Percentiles rank a stretch among this genome's conserved stretches.
Conservation (phyloP, 2,888 invertebrate species). For the Eledona agricola region DNA sequence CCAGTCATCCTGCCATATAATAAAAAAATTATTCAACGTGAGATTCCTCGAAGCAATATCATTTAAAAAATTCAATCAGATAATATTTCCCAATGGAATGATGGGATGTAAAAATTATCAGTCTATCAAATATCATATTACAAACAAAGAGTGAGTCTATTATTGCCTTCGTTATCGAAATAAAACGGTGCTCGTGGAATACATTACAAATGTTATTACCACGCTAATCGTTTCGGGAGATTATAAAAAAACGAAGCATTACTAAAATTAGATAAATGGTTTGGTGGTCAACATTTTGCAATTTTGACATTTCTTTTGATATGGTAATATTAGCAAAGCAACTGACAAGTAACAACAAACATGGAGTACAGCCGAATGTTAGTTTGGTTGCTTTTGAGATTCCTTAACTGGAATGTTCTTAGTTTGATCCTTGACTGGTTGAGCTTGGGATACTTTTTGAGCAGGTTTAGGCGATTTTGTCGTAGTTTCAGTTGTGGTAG, state of each 20-base stretch:
- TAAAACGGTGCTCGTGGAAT: too few relatives aligned
- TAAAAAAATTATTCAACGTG: conserved; percentile 10
- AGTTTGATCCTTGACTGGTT: conserved; percentile 62
- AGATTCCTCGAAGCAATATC: conserved; percentile 7
- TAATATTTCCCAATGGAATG: conserved; percentile 13
- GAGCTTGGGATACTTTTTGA: conserved; percentile 56
- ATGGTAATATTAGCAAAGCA: conserved; percentile 8
- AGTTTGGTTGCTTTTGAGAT: conserved; percentile 20
- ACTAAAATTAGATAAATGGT: too few relatives aligned
- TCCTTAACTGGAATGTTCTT: conserved; percentile 35
- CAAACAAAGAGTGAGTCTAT: too few relatives aligned
- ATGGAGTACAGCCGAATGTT: conserved; percentile 65
- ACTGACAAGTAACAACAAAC: conserved; percentile 20
- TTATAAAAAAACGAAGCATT: too few relatives aligned
- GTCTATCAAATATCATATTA: too few relatives aligned
- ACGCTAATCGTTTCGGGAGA: too few relatives aligned
- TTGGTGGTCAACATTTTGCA: too few relatives aligned
- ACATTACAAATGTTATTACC: too few relatives aligned
- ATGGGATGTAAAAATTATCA: too few relatives aligned
- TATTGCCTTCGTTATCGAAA: too few relatives aligned
- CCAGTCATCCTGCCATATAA: conserved; percentile 23
- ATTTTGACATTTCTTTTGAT: too few relatives aligned
- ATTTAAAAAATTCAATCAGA: conserved; percentile 2
- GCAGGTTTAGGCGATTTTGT: conserved; percentile 41
- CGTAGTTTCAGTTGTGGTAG: conserved; percentile 37